Evolutionary conservation across 2,888 invertebrate species (phyloP), one percentile per base, ranked within the genome.

Genomic region (Leistus spinibarbis): DNA sequence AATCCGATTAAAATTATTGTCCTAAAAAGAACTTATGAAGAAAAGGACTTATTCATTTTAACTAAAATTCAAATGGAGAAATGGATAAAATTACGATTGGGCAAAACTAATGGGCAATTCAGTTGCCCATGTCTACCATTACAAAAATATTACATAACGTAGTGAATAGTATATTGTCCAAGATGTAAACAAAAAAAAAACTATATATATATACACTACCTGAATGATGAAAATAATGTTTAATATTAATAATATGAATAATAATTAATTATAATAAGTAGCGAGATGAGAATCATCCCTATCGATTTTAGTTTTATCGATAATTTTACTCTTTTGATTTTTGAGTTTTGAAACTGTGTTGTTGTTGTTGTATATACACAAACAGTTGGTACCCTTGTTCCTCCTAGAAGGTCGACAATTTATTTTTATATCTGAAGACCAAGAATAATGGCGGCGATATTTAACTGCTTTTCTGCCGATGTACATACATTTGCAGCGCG

Each of bases 341-440:
- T 40, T 40, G 40, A 40, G 40, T 40, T 40, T 13, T 40, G 13
- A 40, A 40, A 40, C 40, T 40, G 40, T 40, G 40, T 13, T 40
- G 40, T 40, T 40, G 40, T 40, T 40, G 13, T 40, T 40, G 40
- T 40, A 40, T 10, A 40, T 13, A 40, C 57, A 57, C 57, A 57
- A 9, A 57, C 57, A 57, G 71, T 71, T 65, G 71, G 71, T 71
- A 64, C 7, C 71, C 71, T 54, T 71, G 71, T 71, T 71, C 71
- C 71, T 71, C 71, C 65, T 71, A 27, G 27, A n/a, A 65, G 60
- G 57, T 54, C 69, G 69, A 54, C 40, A 69, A 75, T 60, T 85
- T 85, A 85, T 85, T 85, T 86, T 85, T 86, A 84, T 85, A 86
- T 85, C 84, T 85, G 85, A 65, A 71, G 86, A 86, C 85, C 85